Percentiles rank a stretch among this genome's conserved stretches.
These are phyloP conservation scores for Phoxinus phoxinus DNA, from an alignment of 2,113 vertebrate genomes.

Conservation along the genomic window DNA sequence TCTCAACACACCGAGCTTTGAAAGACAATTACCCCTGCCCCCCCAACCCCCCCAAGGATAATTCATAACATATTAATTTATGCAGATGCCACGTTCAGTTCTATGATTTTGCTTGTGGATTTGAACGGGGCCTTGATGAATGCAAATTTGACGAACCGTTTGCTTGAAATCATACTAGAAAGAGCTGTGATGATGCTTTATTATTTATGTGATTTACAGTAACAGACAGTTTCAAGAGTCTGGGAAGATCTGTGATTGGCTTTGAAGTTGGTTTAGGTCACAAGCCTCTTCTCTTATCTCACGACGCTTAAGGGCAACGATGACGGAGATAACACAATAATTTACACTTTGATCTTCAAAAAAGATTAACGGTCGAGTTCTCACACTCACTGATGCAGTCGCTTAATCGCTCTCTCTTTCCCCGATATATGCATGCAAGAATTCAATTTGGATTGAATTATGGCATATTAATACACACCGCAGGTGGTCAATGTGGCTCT, in stretches of 20 bases:
- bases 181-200: slow-evolving; percentile 27
- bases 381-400: slow-evolving; percentile 53
- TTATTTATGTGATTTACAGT: neutral
- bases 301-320: slow-evolving; percentile 57
- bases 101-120: neutral
- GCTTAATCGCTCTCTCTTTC: slow-evolving; percentile 58
- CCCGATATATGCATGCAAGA: slow-evolving; percentile 53
- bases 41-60: slow-evolving; percentile 18
- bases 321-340: slow-evolving; percentile 62
- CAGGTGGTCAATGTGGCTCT: neutral
- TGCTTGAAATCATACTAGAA: slow-evolving; percentile 37
- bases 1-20: slow-evolving; percentile 43
- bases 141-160: neutral
- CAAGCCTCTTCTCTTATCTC: slow-evolving; percentile 66
- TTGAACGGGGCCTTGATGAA: neutral
- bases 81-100: slow-evolving; percentile 28
- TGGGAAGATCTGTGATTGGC: slow-evolving; percentile 59
- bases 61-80: slow-evolving; percentile 53
- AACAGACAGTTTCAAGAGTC: slow-evolving; percentile 12
- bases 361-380: slow-evolving; percentile 57
- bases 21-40: slow-evolving; percentile 40
- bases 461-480: no score
- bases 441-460: no score
- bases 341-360: slow-evolving; percentile 51
- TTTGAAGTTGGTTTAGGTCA: slow-evolving; percentile 67